Base-by-base conservation (phyloP, 2,888 invertebrate genomes). In the Mantis religiosa region DNA sequence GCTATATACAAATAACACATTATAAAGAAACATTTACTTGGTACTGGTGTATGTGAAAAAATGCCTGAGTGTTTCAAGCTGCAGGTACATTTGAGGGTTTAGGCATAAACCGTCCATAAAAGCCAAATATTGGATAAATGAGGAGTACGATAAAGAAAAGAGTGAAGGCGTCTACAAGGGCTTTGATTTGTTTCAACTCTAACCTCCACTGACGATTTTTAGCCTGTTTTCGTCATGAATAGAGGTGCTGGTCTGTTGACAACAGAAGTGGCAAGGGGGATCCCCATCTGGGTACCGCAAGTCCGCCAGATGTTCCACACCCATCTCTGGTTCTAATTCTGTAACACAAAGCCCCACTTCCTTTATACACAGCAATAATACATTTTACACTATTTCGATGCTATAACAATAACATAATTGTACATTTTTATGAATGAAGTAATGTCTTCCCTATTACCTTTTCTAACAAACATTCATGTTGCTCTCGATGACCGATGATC, bases 261-360 rank as follows among this genome's bases (percentile, higher is more conserved):
- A 91, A 91, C 93, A 93, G 91, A 93, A 93, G 89, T 92, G 92
- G 90, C 93, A 93, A 30, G 92, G 92, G 30, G 92, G 92, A 90
- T 91, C 92, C 82, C 92, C 92, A 91, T 92, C 92, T 28, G 93
- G 92, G 90, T 92, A 92, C 88, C 92, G 91, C 89, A 92, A 91
- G 90, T 92, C 92, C 84, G 92, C 91, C 85, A 93, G 91, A 90
- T 93, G 93, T 89, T 92, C 92, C 89, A 93, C 92, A 83, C 91
- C 91, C 90, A 91, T 88, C 83, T 91, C 91, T 0, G 91, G 91
- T 47, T 91, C 91, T 86, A 91, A 90, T 85, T 91, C 91, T 90
- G 90, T 15, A 89, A 87, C 54, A 71, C 54, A 71, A 71, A 71
- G 54, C 54, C 54, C 54, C 54, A 71, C 54, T 71, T 71, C 54